phyloP scores from a whole-genome alignment of 2,888 invertebrate species.

The Polietes domitor region DNA sequence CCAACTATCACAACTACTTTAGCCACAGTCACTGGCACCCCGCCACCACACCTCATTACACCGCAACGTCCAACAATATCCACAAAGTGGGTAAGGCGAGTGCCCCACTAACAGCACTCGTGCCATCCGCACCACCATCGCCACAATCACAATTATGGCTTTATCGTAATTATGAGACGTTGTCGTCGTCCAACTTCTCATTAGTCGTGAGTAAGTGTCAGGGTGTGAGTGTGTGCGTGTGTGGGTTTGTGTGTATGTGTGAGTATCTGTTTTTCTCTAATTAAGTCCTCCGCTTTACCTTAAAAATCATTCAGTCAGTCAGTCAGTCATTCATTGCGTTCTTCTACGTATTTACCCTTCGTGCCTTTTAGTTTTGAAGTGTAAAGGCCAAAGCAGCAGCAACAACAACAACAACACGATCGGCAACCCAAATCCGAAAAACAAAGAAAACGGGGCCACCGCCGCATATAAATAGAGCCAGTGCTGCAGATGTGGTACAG shows the following conservation, averaged over 20 bases:
- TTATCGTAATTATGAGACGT: conserved; percentile 33
- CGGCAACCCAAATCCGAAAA: conserved; percentile 15
- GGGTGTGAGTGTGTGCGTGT: background rate
- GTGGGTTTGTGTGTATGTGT: conserved; percentile 27
- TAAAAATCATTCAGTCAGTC: conserved; percentile 49
- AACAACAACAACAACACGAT: background rate
- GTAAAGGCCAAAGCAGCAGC: background rate
- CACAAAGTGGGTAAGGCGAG: conserved; percentile 1
- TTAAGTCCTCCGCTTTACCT: conserved; percentile 65
- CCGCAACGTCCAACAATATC: background rate
- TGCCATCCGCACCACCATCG: background rate
- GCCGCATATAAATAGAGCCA: background rate
- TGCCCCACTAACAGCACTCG: background rate
- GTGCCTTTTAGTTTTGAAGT: background rate
- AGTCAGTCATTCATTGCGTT: conserved; percentile 17
- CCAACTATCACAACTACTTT: background rate
- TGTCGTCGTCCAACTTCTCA: conserved; percentile 37
- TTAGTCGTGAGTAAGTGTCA: conserved; percentile 47
- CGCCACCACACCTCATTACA: background rate
- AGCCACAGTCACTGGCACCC: background rate
- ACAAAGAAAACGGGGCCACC: conserved; percentile 27
- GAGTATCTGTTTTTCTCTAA: conserved; percentile 61
- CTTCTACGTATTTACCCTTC: conserved; percentile 13
- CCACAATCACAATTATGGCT: conserved; percentile 27
- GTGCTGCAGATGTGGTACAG: background rate